Conservation (phyloP, 2,797 vertebrate species). For the Pygocentrus nattereri region DNA sequence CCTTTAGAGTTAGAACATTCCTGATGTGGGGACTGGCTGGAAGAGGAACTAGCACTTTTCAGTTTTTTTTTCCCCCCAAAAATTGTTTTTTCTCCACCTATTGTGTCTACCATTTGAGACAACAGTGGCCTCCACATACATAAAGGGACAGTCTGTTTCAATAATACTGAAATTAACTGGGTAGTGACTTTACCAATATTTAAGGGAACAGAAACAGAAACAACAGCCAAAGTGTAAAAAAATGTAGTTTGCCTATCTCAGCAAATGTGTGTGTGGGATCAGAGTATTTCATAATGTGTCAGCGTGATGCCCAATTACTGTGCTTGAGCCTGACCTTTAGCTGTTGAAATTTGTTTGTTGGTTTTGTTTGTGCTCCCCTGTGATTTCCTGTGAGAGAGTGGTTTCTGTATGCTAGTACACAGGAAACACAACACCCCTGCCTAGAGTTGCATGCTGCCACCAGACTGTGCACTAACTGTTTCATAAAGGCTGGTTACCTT, state of each 20-base stretch:
- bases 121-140: too few relatives aligned
- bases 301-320: conserved; percentile 4
- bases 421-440: conserved; percentile 29
- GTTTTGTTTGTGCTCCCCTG: conserved; percentile 47
- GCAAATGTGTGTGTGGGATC: conserved; percentile 5
- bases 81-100: neutral
- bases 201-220: neutral
- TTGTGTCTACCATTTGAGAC: neutral
- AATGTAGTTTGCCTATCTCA: conserved; percentile 8
- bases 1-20: neutral
- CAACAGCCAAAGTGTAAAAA: neutral
- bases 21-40: neutral
- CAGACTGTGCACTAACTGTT: neutral
- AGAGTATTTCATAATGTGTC: conserved; percentile 19
- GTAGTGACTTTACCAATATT: neutral
- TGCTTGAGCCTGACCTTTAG: conserved; percentile 26
- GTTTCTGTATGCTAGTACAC: conserved; percentile 43
- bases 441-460: neutral
- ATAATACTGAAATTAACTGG: neutral
- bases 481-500: too few relatives aligned
- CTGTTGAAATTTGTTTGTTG: conserved; percentile 33
- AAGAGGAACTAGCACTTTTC: conserved; percentile 16
- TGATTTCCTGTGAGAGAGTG: conserved; percentile 54
- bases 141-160: neutral
- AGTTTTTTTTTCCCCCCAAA: neutral